Base-by-base conservation (phyloP, 2,113 vertebrate species). In the Caranx ignobilis region DNA sequence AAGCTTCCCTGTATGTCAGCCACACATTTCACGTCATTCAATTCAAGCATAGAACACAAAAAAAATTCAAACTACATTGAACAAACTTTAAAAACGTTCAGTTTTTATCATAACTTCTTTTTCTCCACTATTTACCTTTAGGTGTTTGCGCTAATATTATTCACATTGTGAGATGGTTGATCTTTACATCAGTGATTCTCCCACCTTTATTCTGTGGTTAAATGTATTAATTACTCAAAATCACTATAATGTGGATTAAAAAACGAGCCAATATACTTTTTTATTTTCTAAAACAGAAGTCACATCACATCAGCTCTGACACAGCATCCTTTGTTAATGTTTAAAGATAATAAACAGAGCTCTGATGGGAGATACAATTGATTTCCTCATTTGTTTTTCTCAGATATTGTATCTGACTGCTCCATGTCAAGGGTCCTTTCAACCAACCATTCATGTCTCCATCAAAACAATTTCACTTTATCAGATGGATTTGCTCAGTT, bases 341-440 rank as follows among this genome's bases (percentile, higher is more conserved):
- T 74, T 43, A 34, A 45, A 52, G 45, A 61, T 10, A 39, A 11
- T 11, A 55, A 77, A 26, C 74, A 39, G n/a, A 69, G 8, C 21
- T 12, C 6, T 52, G 4, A 69, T 59, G 11, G 6, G 3, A 79
- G 71, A 71, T 75, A 52, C n/a, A 34, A 39, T 55, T 19, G 7
- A 15, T 57, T 73, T 37, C n/a, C 11, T 71, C 37, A 76, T 71
- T 18, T 76, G n/a, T 21, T 62, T 55, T 77, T 32, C 72, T 81
- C 50, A 61, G 78, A 43, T 21, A 3, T 26, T 41, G 1, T 19
- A 65, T 78, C 31, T 72, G 47, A 48, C 19, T 39, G 35, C 48
- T 57, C 47, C 41, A 41, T 54, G 67, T 68, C 9, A 50, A n/a
- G 7, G 31, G 19, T 61, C 19, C 19, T 50, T 61, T 66, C 61